Evolutionary conservation across 2,113 vertebrate species (phyloP).

Genomic region (Myxocyprinus asiaticus): DNA sequence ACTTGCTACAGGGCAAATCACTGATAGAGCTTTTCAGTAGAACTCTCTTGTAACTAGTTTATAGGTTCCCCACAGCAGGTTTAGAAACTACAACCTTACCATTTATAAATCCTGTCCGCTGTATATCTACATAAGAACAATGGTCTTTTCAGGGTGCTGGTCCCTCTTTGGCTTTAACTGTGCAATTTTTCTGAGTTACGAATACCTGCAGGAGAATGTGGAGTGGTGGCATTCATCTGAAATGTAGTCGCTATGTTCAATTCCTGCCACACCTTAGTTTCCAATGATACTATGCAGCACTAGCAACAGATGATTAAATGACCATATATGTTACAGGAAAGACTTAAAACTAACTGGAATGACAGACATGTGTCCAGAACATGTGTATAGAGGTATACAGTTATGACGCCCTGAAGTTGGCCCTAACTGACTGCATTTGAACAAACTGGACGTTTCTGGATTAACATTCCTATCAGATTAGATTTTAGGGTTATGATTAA

Average conservation of each 20-base stretch:
- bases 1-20: too few relatives aligned
- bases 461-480: too few relatives aligned
- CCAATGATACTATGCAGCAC: not conserved
- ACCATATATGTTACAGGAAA: not conserved
- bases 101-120: not conserved
- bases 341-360: not conserved
- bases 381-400: not conserved
- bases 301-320: slow-evolving; percentile 5
- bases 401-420: not conserved
- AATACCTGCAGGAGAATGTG: slow-evolving; percentile 56
- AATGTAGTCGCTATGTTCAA: slow-evolving; percentile 8
- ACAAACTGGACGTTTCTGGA: too few relatives aligned
- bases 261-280: slow-evolving; percentile 33
- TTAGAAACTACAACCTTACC: not conserved
- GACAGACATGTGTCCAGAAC: not conserved
- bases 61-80: too few relatives aligned
- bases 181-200: slow-evolving; percentile 10
- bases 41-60: too few relatives aligned
- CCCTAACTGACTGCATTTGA: too few relatives aligned
- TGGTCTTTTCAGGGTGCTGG: not conserved
- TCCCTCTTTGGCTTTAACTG: not conserved
- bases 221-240: slow-evolving; percentile 60
- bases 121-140: not conserved
- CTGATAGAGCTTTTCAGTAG: too few relatives aligned
- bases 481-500: too few relatives aligned